These are phyloP conservation scores for Aphyosemion australe DNA, from an alignment of 2,113 vertebrate species.

Conservation along the genomic window DNA sequence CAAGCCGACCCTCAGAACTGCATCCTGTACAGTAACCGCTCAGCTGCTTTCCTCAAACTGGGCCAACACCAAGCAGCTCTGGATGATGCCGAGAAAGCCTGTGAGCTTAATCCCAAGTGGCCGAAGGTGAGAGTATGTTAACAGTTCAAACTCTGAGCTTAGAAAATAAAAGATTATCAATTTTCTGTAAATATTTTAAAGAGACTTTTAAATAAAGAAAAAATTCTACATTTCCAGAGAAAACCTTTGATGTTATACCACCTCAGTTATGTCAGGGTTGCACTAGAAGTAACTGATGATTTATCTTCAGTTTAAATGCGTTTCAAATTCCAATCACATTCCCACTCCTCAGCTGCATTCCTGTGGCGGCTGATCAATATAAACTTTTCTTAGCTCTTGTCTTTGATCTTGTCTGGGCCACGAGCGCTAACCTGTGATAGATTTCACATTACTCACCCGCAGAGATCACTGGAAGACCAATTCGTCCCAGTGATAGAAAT, in stretches of 20 bases:
- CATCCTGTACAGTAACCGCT: slow-evolving; percentile 95
- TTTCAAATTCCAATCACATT: slow-evolving; percentile 31
- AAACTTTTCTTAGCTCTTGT: slow-evolving; percentile 67
- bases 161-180: too few species aligned
- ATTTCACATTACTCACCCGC: slow-evolving; percentile 75
- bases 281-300: neutral
- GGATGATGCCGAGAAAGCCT: slow-evolving; percentile 90
- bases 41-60: slow-evolving; percentile 90
- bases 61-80: slow-evolving; percentile 88
- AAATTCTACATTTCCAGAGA: too few species aligned
- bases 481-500: slow-evolving; percentile 63
- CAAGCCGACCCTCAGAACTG: slow-evolving; percentile 94
- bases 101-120: slow-evolving; percentile 94
- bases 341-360: slow-evolving; percentile 19
- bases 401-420: slow-evolving; percentile 61
- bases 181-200: too few species aligned
- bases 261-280: neutral
- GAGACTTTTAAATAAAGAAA: too few species aligned
- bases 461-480: slow-evolving; percentile 54
- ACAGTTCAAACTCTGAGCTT: neutral
- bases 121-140: slow-evolving; percentile 86
- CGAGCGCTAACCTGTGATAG: slow-evolving; percentile 65
- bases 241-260: too few species aligned
- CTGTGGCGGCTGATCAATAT: slow-evolving; percentile 49
- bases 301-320: slow-evolving; percentile 18